phyloP scores from a whole-genome alignment of 2,113 vertebrate species.

The Lipotes vexillifer region DNA sequence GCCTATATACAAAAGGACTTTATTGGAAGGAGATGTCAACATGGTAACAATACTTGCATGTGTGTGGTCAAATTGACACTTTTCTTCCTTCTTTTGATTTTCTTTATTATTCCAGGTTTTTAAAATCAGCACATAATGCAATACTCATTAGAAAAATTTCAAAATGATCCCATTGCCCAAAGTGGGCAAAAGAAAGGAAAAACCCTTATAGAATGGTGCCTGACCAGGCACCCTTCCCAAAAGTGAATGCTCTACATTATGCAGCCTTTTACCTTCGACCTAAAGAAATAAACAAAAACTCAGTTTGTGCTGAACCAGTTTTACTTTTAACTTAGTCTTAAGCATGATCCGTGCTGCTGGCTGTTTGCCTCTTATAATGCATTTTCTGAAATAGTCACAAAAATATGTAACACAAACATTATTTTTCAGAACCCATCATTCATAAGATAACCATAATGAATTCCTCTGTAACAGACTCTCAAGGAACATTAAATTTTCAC shows the following conservation, averaged over 20 bases:
- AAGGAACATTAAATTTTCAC: conserved; percentile 62
- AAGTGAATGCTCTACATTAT: neutral
- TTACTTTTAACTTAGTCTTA: conserved; percentile 6
- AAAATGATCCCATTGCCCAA: neutral
- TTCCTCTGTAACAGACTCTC: conserved; percentile 46
- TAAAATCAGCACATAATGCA: neutral
- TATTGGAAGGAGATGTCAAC: neutral
- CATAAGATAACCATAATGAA: conserved; percentile 63
- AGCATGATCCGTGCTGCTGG: conserved; percentile 13
- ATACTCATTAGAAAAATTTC: neutral
- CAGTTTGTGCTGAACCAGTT: conserved; percentile 18
- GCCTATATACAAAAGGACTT: neutral
- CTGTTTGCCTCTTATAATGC: conserved; percentile 43
- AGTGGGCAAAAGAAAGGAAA: neutral
- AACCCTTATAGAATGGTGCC: neutral
- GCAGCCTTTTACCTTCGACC: conserved; percentile 10
- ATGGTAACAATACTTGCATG: neutral
- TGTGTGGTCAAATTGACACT: neutral
- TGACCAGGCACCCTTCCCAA: neutral
- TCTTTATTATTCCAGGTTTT: neutral
- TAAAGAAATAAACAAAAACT: conserved; percentile 22
- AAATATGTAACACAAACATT: conserved; percentile 57
- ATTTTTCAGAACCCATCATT: conserved; percentile 65
- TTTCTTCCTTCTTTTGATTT: neutral
- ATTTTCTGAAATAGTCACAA: conserved; percentile 63